Conservation (phyloP, 2,113 vertebrate species). For the Xiphias gladius region DNA sequence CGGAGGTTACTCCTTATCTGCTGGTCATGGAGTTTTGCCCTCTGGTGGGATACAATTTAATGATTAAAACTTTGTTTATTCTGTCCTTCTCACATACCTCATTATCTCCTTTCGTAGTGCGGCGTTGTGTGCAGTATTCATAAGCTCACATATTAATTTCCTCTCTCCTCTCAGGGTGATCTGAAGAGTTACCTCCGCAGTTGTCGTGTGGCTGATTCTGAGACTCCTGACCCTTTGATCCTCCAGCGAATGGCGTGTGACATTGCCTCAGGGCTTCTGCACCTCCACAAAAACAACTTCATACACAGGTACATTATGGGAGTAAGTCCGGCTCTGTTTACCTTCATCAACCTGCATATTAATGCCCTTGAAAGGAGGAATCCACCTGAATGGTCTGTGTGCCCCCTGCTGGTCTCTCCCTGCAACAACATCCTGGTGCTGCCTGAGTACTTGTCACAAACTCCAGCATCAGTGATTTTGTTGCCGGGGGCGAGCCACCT, state of each 20-base stretch:
- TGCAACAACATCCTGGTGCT: constrained; percentile 99
- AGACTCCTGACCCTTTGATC: constrained; percentile 90
- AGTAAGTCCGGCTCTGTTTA: not conserved
- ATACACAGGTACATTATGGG: constrained; percentile 89
- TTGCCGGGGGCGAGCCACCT: constrained; percentile 90
- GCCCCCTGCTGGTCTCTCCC: constrained; percentile 79
- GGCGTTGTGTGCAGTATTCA: not conserved
- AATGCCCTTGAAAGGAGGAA: not conserved
- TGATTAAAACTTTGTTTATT: not conserved
- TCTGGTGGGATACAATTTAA: constrained; percentile 87
- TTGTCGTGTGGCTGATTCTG: constrained; percentile 88
- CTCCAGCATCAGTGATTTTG: constrained; percentile 99
- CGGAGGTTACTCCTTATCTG: constrained; percentile 96
- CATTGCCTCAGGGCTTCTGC: constrained; percentile 92
- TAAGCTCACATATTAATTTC: not conserved
- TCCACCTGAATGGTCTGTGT: constrained; percentile 14
- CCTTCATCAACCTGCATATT: not conserved
- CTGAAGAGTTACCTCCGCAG: constrained; percentile 95
- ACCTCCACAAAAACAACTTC: constrained; percentile 95
- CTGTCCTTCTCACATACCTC: not conserved
- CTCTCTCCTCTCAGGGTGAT: constrained; percentile 87
- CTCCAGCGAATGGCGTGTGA: constrained; percentile 96
- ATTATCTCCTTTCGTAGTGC: not conserved
- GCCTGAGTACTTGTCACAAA: constrained; percentile 90
- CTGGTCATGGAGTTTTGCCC: constrained; percentile 99